A percentile compares a stretch with the other conserved stretches of the same genome.
Conservation (phyloP, 92 coral and sea anemone species). For the Palythoa caribaeorum region DNA sequence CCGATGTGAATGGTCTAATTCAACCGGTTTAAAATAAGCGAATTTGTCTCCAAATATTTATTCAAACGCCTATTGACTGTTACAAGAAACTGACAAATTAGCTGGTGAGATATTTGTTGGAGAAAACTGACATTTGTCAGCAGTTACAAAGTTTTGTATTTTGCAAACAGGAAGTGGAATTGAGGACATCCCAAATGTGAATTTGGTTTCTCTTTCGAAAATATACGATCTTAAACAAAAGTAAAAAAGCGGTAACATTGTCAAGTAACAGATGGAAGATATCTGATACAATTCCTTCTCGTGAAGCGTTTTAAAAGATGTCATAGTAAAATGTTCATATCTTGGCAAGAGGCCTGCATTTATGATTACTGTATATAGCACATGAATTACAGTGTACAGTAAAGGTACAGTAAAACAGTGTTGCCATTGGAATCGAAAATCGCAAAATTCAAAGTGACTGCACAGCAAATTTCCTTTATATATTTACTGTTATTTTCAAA, state of each 20-base stretch:
- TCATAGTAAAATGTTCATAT: neutral
- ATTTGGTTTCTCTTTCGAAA: neutral
- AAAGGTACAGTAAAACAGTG: no score
- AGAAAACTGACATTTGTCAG: conserved; percentile 23
- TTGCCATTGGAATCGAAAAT: neutral
- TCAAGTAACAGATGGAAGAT: conserved; percentile 1
- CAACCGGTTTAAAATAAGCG: conserved; percentile 19
- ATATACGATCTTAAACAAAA: neutral
- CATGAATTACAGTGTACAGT: neutral
- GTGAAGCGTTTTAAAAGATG: neutral
- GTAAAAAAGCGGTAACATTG: neutral
- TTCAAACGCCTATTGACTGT: conserved; percentile 13
- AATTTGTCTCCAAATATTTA: conserved; percentile 44
- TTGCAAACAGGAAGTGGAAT: conserved; percentile 7
- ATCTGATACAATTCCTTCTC: conserved; percentile 9
- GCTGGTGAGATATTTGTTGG: conserved; percentile 29
- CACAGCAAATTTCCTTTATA: neutral
- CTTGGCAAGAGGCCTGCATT: conserved; percentile 31
- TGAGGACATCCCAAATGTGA: neutral
- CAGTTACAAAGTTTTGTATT: conserved; percentile 7
- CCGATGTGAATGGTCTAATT: neutral
- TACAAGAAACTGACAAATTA: conserved; percentile 39
- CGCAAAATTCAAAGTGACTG: neutral
- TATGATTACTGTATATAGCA: neutral
- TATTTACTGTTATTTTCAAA: neutral